Base-by-base conservation (phyloP, 2,888 invertebrate species). In the Caenorhabditis sp. region DNA sequence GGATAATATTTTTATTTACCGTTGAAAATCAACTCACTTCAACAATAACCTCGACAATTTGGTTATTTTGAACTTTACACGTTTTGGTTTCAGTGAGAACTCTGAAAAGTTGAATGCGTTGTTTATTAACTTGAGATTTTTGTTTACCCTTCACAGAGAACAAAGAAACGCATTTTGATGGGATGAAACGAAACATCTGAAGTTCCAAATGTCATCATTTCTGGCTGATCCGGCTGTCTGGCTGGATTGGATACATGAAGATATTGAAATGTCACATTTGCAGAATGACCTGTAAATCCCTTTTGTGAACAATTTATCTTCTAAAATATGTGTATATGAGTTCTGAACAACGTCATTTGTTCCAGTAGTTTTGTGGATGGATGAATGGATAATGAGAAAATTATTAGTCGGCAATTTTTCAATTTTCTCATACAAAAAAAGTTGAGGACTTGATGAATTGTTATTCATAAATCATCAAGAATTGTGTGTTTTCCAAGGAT, bases 191-290 rank as follows among this genome's bases (percentile, higher is more conserved):
- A 63, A 53, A 81, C 76, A 61, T 85, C 83, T 23, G 79, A 79
- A 37, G 86, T 87, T 69, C 81, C 81, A 55, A 87, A 81, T 55
- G 83, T 82, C 51, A 72, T 76, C 17, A 79, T 76, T 43, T 82
- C 78, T 53, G 69, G 59, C 4, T 60, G 14, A 17, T 53, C 62
- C 2, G 37, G 21, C 21, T 24, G 14, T 31, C 76, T 60, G 58
- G 50, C 61, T 12, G 67, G 26, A 19, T 68, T 66, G 14, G 54
- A 37, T 64, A 67, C 66, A 69, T 86, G 86, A n/a, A 83, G 70
- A 55, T 86, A 86, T 26, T 79, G 81, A 73, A 86, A 81, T 5
- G 78, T 74, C n/a, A 86, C 83, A 14, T 71, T 75, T 6, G 81
- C 76, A 8, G 77, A 67, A 51, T 86, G 80, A 19, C 84, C 84